Percentiles rank a stretch among this genome's conserved stretches.
phyloP scores from a whole-genome alignment of 2,888 invertebrate genomes.

The Cremastobaeus sp. region DNA sequence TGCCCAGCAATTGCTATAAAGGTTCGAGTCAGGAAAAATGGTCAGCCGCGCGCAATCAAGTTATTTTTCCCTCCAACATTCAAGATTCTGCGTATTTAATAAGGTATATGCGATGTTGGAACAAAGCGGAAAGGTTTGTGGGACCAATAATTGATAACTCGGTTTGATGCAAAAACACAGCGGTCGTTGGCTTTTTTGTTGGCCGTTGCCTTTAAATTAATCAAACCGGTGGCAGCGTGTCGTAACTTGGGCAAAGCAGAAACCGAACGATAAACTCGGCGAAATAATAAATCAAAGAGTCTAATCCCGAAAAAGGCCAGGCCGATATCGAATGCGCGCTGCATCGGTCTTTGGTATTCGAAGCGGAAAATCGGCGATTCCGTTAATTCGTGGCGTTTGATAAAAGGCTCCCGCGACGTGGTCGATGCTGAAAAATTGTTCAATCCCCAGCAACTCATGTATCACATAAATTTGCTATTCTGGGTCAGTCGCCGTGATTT shows the following conservation, averaged over 20 bases:
- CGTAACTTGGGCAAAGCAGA: slow-evolving; percentile 33
- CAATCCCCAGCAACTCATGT: slow-evolving; percentile 65
- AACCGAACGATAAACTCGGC: slow-evolving; percentile 42
- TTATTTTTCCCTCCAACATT: no score
- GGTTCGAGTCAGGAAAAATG: no score
- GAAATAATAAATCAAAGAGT: slow-evolving; percentile 54
- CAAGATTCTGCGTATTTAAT: no score
- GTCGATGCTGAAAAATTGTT: slow-evolving; percentile 59
- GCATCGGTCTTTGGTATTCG: slow-evolving; percentile 42
- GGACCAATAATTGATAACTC: slow-evolving; percentile 25
- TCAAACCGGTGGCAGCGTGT: slow-evolving; percentile 46
- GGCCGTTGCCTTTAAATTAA: slow-evolving; percentile 38
- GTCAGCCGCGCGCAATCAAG: no score
- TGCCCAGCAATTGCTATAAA: no score
- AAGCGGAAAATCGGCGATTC: slow-evolving; percentile 58
- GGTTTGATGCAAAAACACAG: slow-evolving; percentile 12
- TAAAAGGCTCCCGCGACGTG: slow-evolving; percentile 55
- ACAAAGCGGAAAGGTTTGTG: slow-evolving; percentile 13
- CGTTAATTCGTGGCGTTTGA: slow-evolving; percentile 54
- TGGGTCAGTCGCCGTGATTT: slow-evolving; percentile 57
- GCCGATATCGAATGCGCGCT: slow-evolving; percentile 32
- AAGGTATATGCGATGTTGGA: no score
- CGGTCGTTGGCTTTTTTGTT: slow-evolving; percentile 31
- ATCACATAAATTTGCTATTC: slow-evolving; percentile 74
- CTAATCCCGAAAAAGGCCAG: slow-evolving; percentile 48